Conservation (phyloP, 2,797 vertebrate genomes). For the Leptatherina wallacei region DNA sequence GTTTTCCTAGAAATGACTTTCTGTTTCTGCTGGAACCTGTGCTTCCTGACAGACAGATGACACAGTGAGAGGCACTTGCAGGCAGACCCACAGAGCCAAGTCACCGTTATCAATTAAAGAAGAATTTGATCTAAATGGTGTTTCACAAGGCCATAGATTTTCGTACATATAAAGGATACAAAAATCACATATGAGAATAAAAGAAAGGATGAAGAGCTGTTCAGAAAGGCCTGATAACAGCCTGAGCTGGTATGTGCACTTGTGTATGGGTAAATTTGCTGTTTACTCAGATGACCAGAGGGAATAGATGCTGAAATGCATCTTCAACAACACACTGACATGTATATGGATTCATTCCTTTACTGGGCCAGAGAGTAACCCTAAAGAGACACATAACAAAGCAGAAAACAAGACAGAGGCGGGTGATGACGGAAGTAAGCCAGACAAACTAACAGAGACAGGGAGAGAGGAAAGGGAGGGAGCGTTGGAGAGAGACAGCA, state of each 20-base stretch:
- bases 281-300: constrained; percentile 33
- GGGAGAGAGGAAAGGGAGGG: constrained; percentile 29
- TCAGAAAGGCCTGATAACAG: constrained; percentile 32
- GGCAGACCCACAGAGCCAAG: constrained; percentile 17
- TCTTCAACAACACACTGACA: constrained; percentile 57
- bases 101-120: constrained; percentile 1
- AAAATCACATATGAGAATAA: constrained; percentile 5
- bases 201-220: not conserved
- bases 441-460: constrained; percentile 57
- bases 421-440: constrained; percentile 52
- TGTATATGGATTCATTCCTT: constrained; percentile 56
- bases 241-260: constrained; percentile 30
- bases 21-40: constrained; percentile 35
- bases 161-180: not conserved
- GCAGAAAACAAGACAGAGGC: constrained; percentile 54
- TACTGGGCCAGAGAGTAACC: constrained; percentile 37
- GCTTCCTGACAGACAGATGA: constrained; percentile 32
- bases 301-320: constrained; percentile 45
- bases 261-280: constrained; percentile 26
- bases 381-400: constrained; percentile 51
- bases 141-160: not conserved
- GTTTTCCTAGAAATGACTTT: constrained; percentile 43
- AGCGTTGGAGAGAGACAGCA: constrained; percentile 12
- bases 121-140: not conserved
- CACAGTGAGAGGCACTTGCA: constrained; percentile 32